Conservation (phyloP, 2,797 vertebrate genomes). For the Propithecus perrieri region DNA sequence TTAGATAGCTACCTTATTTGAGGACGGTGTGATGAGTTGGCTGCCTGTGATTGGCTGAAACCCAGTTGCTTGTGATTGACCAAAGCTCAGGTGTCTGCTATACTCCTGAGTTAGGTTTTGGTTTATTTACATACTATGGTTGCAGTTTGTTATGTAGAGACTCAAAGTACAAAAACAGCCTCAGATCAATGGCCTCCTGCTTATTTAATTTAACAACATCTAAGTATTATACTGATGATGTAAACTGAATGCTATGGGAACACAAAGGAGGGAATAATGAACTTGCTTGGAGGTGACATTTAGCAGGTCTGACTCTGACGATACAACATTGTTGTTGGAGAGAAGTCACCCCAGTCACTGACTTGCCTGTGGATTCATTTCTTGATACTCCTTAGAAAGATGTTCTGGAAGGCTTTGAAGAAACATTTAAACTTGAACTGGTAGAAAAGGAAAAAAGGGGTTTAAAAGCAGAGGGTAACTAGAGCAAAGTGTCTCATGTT, state of each 20-base stretch:
- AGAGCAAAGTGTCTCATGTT: not conserved
- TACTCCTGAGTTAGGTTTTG: not conserved
- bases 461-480: not conserved
- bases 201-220: not conserved
- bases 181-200: not conserved
- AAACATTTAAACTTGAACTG: not conserved
- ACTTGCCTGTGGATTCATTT: not conserved
- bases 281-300: not conserved
- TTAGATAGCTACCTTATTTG: not conserved
- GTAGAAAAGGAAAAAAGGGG: not conserved
- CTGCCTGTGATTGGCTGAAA: not conserved
- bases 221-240: too few relatives aligned
- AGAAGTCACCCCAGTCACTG: not conserved
- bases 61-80: not conserved
- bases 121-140: not conserved
- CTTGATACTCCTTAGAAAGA: not conserved
- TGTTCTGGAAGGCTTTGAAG: not conserved
- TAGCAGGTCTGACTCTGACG: not conserved
- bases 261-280: not conserved
- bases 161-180: not conserved
- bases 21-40: not conserved
- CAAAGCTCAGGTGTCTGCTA: not conserved
- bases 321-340: not conserved
- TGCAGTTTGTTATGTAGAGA: not conserved
- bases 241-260: not conserved